Evolutionary conservation across 1,140 invertebrate species (phyloP).

Genomic region (Drosophila nikananu): DNA sequence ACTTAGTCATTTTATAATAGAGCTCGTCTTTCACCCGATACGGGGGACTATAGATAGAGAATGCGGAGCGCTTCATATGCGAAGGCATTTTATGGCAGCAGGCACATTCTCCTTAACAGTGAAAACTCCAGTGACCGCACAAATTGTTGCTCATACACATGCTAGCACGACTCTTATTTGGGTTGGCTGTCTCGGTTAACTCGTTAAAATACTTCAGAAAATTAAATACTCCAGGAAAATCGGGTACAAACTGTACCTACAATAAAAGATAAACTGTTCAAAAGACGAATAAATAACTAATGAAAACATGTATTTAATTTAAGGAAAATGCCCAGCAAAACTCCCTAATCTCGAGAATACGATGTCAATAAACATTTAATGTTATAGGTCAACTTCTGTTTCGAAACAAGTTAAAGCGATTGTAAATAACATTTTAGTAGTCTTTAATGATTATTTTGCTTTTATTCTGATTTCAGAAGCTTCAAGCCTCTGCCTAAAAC

Average conservation of each 20-base stretch:
- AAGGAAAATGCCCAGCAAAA: not conserved
- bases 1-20: conserved; percentile 48
- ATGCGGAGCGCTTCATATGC: conserved; percentile 20
- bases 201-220: conserved; percentile 35
- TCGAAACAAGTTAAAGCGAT: not conserved
- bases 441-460: conserved; percentile 3
- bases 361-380: not conserved
- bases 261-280: not conserved
- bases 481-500: not conserved
- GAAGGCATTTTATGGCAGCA: conserved; percentile 37
- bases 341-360: not conserved
- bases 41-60: conserved; percentile 10
- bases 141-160: conserved; percentile 35
- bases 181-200: conserved; percentile 25
- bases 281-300: not conserved
- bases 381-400: not conserved
- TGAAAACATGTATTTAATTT: not conserved
- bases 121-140: conserved; percentile 36
- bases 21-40: conserved; percentile 37
- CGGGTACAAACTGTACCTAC: not conserved
- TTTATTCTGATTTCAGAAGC: not conserved
- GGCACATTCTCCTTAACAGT: conserved; percentile 26
- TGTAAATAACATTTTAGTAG: not conserved
- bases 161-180: conserved; percentile 37
- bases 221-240: conserved; percentile 9